Evolutionary conservation across 2,113 vertebrate genomes (phyloP).

Genomic region (Oreocharis arfaki): DNA sequence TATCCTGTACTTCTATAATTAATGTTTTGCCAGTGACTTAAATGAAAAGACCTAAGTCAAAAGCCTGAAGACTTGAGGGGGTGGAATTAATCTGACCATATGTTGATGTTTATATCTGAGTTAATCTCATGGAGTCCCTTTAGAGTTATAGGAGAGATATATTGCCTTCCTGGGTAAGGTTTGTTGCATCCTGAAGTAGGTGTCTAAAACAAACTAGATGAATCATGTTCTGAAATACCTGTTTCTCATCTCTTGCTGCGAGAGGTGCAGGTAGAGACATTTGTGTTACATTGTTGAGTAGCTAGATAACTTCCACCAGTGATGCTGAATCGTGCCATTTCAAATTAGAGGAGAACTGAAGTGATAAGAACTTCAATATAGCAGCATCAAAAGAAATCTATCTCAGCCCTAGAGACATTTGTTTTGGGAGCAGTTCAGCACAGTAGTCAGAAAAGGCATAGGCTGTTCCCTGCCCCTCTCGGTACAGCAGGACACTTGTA

Average conservation of each 20-base stretch:
- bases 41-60: neutral
- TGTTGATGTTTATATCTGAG: constrained; percentile 16
- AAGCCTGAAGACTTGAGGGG: neutral
- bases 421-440: neutral
- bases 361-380: neutral
- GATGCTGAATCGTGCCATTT: neutral
- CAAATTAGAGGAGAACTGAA: neutral
- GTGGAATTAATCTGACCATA: constrained; percentile 26
- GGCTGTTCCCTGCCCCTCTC: neutral
- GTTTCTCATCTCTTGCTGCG: neutral
- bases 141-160: neutral
- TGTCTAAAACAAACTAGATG: neutral
- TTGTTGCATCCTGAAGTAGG: neutral
- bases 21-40: neutral
- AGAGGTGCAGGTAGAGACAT: neutral
- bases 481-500: rapidly evolving
- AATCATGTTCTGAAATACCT: neutral
- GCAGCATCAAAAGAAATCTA: neutral
- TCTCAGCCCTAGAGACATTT: neutral
- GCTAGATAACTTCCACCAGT: neutral
- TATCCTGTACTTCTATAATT: neutral
- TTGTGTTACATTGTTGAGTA: neutral
- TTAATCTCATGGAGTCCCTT: neutral
- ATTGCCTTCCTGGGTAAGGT: neutral
- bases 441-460: neutral